Evolutionary conservation across 2,888 invertebrate genomes (phyloP).

Genomic region (Pseudanteris insignis): DNA sequence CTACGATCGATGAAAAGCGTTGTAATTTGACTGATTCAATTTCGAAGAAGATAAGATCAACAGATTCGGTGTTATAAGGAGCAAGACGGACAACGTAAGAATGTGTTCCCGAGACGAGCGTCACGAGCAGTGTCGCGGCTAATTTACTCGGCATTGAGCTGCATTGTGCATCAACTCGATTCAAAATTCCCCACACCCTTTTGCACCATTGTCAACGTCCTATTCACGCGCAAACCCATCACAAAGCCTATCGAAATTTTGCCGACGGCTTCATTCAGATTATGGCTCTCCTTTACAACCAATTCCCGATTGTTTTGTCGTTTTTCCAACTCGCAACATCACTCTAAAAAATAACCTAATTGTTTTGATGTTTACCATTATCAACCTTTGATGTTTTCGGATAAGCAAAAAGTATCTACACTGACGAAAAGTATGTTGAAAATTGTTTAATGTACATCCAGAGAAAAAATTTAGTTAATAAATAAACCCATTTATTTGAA

Average conservation of each 20-base stretch:
- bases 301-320: conserved; percentile 16
- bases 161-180: conserved; percentile 61
- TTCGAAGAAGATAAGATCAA: conserved; percentile 21
- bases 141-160: conserved; percentile 64
- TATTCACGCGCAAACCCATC: conserved; percentile 43
- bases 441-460: no score
- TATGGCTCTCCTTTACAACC: conserved; percentile 7
- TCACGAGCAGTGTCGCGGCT: conserved; percentile 63
- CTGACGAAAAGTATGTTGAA: no score
- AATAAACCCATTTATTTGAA: no score
- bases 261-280: conserved; percentile 12
- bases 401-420: no score
- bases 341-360: no score
- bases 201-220: conserved; percentile 48
- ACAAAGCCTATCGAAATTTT: conserved; percentile 36
- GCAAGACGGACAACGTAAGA: conserved; percentile 41
- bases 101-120: conserved; percentile 54
- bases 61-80: conserved; percentile 12
- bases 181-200: conserved; percentile 39
- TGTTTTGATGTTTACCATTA: no score
- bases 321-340: conserved; percentile 26
- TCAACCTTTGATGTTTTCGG: no score
- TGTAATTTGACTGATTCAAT: conserved; percentile 13
- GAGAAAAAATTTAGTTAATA: no score
- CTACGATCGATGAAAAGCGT: no score